Evolutionary conservation across 1,140 invertebrate genomes (phyloP).

Genomic region (Drosophila cardini): DNA sequence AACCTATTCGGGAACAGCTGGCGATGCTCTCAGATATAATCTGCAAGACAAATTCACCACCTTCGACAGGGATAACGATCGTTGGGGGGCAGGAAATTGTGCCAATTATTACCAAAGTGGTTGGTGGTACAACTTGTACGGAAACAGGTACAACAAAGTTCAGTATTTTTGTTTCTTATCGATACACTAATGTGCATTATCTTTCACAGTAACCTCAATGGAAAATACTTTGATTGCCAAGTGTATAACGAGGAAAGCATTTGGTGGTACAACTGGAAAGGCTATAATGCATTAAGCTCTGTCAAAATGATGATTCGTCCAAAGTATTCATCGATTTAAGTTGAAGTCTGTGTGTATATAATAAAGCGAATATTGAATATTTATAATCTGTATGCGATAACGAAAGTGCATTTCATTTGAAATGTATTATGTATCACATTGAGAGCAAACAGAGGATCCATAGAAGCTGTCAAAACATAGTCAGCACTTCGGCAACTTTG

Average conservation of each 20-base stretch:
- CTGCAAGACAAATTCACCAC: constrained; percentile 89
- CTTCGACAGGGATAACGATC: constrained; percentile 89
- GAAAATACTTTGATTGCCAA: neutral
- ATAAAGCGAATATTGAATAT: neutral
- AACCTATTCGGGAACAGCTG: constrained; percentile 88
- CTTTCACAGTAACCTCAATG: constrained; percentile 52
- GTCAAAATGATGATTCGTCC: constrained; percentile 39
- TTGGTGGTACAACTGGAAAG: constrained; percentile 38
- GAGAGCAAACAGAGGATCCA: neutral
- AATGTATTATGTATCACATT: constrained; percentile 24
- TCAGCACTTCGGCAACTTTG: constrained; percentile 45
- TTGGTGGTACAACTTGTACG: constrained; percentile 87
- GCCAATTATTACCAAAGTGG: constrained; percentile 87
- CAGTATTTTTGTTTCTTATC: neutral
- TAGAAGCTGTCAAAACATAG: constrained; percentile 7
- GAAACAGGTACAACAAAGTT: constrained; percentile 34
- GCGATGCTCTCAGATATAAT: constrained; percentile 88
- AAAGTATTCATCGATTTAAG: neutral
- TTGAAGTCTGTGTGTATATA: neutral
- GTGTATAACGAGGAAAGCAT: neutral
- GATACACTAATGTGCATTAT: neutral
- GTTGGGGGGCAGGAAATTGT: constrained; percentile 87
- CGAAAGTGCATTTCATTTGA: constrained; percentile 2
- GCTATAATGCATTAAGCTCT: neutral
- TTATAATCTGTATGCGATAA: neutral